Conservation (phyloP, 2,888 invertebrate species). For the Pelosia muscerda region DNA sequence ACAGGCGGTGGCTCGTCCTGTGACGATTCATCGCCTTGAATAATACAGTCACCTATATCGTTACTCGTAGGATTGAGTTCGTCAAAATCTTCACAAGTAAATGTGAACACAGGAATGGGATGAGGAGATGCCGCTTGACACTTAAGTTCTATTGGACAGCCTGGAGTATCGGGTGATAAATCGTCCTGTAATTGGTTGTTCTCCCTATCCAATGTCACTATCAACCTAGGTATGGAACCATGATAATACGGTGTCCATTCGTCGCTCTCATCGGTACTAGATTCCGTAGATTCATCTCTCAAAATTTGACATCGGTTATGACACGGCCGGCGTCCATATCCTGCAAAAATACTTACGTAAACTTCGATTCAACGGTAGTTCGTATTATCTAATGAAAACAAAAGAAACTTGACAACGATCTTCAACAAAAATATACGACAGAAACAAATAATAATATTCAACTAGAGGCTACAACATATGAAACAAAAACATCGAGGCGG, state of each 20-base stretch:
- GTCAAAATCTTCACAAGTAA: conserved; percentile 81
- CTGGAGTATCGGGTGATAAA: conserved; percentile 76
- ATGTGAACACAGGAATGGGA: conserved; percentile 78
- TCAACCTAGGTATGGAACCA: conserved; percentile 79
- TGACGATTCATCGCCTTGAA: conserved; percentile 57
- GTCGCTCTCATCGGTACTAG: conserved; percentile 79
- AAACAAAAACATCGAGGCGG: conserved; percentile 28
- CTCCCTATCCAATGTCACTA: conserved; percentile 78
- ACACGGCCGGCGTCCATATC: conserved; percentile 71
- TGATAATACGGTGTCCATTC: conserved; percentile 72
- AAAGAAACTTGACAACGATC: conserved; percentile 34
- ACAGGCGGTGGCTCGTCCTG: conserved; percentile 61
- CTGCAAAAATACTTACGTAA: conserved; percentile 69
- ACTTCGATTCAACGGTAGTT: conserved; percentile 35
- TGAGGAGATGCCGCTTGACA: conserved; percentile 54
- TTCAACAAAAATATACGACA: conserved; percentile 17
- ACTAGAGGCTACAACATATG: conserved; percentile 22
- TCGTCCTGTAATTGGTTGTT: conserved; percentile 76
- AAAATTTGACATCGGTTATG: conserved; percentile 67
- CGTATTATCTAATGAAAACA: conserved; percentile 32
- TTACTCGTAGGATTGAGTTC: conserved; percentile 56
- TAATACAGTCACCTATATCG: conserved; percentile 46
- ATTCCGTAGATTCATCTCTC: conserved; percentile 77
- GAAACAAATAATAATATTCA: conserved; percentile 10
- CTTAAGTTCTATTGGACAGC: conserved; percentile 71